These are phyloP conservation scores for Psammodynastes pulverulentus DNA, from an alignment of 2,113 vertebrate genomes.

Conservation along the genomic window DNA sequence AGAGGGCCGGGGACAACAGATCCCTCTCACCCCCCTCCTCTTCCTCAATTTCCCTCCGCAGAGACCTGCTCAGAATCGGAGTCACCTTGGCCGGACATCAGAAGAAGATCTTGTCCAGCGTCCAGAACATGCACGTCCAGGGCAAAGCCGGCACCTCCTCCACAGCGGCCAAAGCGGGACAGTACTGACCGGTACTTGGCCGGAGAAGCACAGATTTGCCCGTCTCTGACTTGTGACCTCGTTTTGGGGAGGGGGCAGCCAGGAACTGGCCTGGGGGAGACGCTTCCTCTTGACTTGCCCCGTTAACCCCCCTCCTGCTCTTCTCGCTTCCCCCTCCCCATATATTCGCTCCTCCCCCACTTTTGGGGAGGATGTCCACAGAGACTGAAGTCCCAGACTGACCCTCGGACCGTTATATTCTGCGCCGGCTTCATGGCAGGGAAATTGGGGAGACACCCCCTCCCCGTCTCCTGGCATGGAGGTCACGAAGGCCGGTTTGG, in stretches of 20 bases:
- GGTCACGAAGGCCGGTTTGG: not conserved
- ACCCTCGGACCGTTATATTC: not conserved
- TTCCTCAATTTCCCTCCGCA: constrained; percentile 18
- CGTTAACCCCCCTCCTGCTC: not conserved
- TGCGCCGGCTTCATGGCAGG: too few relatives aligned
- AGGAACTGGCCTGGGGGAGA: not conserved
- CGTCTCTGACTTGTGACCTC: not conserved
- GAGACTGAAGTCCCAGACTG: too few relatives aligned
- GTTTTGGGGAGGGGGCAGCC: not conserved
- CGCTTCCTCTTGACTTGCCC: not conserved
- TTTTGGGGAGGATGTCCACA: not conserved
- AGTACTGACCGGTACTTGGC: not conserved
- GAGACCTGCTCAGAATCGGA: constrained; percentile 79
- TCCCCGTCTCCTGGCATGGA: not conserved
- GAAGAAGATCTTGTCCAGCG: constrained; percentile 81
- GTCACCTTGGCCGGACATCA: constrained; percentile 82
- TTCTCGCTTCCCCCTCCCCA: not conserved
- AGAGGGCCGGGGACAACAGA: not conserved
- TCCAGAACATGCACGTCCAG: constrained; percentile 73
- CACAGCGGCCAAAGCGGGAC: not conserved
- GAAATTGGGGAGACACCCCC: not conserved
- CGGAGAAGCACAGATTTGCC: not conserved
- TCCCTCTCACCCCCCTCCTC: rapidly evolving
- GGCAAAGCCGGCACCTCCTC: not conserved
- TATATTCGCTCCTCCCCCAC: not conserved